A percentile compares a stretch with the other conserved stretches of the same genome.
phyloP scores from a whole-genome alignment of 2,797 vertebrate genomes.

The Eulemur albifrons region DNA sequence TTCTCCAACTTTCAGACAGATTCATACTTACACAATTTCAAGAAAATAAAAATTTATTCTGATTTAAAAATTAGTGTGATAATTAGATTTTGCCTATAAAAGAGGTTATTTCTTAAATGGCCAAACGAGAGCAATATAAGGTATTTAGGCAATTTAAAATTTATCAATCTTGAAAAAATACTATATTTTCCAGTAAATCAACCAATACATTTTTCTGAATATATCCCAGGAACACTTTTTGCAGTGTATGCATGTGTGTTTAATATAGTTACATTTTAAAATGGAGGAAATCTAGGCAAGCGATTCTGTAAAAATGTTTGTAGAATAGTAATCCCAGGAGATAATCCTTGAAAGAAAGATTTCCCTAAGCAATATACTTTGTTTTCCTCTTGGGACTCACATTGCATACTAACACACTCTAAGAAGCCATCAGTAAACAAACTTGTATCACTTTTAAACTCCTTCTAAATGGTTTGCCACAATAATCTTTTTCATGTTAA shows the following conservation, averaged over 20 bases:
- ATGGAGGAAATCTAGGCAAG: not conserved
- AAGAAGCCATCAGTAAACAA: not conserved
- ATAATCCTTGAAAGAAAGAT: not conserved
- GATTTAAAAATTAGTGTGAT: not conserved
- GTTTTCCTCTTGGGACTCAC: not conserved
- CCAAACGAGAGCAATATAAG: not conserved
- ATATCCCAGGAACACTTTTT: not conserved
- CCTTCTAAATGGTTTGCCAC: not conserved
- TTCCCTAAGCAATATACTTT: slow-evolving; percentile 17
- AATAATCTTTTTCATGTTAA: not conserved
- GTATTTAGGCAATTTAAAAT: not conserved
- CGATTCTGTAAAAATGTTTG: not conserved
- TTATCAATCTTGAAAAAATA: not conserved
- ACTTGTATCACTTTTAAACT: not conserved
- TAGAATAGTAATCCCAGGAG: not conserved
- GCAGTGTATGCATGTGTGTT: not conserved
- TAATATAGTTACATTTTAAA: not conserved
- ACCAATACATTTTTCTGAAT: not conserved
- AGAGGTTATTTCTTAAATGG: not conserved
- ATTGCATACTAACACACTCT: not conserved
- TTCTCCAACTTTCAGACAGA: not conserved
- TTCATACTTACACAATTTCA: not conserved
- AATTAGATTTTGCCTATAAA: not conserved
- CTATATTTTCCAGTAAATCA: not conserved
- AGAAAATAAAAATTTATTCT: not conserved